These are phyloP conservation scores for Holotrichia oblita DNA, from an alignment of 1,140 invertebrate species.

Conservation along the genomic window DNA sequence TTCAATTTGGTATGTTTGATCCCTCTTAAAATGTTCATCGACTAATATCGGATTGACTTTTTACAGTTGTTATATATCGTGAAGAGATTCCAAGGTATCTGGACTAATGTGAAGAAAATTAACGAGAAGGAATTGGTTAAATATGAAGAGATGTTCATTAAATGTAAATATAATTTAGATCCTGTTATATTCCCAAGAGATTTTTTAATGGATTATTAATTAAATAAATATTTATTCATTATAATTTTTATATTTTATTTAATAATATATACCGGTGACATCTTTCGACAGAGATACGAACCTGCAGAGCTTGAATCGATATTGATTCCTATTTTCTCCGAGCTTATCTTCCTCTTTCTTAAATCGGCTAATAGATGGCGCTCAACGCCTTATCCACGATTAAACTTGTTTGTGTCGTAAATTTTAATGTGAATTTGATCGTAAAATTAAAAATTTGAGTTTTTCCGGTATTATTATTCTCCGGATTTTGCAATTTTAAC, in stretches of 20 bases:
- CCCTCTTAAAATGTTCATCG: not conserved
- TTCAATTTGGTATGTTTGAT: conserved; percentile 47
- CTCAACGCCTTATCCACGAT: too few relatives aligned
- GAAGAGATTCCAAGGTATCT: conserved; percentile 31
- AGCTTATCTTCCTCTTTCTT: too few relatives aligned
- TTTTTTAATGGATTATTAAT: conserved; percentile 10
- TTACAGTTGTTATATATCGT: conserved; percentile 39
- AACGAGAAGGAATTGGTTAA: conserved; percentile 13
- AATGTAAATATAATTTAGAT: conserved; percentile 30
- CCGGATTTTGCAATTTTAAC: too few relatives aligned
- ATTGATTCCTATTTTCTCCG: too few relatives aligned
- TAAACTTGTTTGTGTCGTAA: too few relatives aligned
- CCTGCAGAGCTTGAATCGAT: too few relatives aligned
- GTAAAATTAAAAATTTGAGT: too few relatives aligned
- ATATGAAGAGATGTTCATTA: conserved; percentile 15
- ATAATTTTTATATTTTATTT: not conserved
- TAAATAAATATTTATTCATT: not conserved
- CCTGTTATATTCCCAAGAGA: conserved; percentile 37
- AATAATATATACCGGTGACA: not conserved
- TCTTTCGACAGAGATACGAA: too few relatives aligned
- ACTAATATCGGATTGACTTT: conserved; percentile 26
- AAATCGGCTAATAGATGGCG: too few relatives aligned
- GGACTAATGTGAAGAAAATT: conserved; percentile 22
- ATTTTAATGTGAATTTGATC: too few relatives aligned
- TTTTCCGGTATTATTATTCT: too few relatives aligned